phyloP scores from a whole-genome alignment of 2,113 vertebrate genomes.

The Ifrita kowaldi region DNA sequence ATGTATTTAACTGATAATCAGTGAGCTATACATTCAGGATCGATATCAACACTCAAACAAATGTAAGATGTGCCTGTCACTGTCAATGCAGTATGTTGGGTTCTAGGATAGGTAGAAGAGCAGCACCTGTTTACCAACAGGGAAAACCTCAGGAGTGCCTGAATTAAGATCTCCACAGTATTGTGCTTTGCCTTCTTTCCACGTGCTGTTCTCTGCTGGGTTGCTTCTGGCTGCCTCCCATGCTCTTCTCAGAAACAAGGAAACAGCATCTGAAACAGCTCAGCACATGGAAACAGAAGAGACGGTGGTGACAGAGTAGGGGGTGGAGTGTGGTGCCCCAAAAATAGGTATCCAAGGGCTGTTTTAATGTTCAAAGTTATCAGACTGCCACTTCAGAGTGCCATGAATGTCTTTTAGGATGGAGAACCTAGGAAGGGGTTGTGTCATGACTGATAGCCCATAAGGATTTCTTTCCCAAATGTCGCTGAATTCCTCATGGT shows the following conservation, averaged over 20 bases:
- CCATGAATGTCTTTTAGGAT: not conserved
- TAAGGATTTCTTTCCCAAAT: not conserved
- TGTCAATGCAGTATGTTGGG: not conserved
- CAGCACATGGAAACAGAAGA: not conserved
- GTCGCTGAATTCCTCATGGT: not conserved
- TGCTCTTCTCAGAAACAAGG: not conserved
- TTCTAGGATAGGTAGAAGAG: not conserved
- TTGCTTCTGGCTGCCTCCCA: not conserved
- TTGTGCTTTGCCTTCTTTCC: not conserved
- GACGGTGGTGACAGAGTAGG: accelerated
- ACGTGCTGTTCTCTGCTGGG: not conserved
- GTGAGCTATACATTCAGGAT: not conserved
- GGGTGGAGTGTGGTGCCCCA: not conserved
- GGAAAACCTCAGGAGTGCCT: not conserved
- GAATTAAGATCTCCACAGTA: not conserved
- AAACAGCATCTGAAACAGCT: not conserved
- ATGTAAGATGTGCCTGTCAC: not conserved
- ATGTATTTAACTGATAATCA: not conserved
- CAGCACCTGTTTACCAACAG: not conserved
- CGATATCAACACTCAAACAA: not conserved
- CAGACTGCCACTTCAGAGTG: not conserved
- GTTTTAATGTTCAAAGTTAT: not conserved
- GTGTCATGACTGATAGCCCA: not conserved
- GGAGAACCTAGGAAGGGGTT: not conserved
- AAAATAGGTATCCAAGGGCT: not conserved